Conservation (phyloP, 2,888 invertebrate species). For the Pyrocoelia pectoralis region DNA sequence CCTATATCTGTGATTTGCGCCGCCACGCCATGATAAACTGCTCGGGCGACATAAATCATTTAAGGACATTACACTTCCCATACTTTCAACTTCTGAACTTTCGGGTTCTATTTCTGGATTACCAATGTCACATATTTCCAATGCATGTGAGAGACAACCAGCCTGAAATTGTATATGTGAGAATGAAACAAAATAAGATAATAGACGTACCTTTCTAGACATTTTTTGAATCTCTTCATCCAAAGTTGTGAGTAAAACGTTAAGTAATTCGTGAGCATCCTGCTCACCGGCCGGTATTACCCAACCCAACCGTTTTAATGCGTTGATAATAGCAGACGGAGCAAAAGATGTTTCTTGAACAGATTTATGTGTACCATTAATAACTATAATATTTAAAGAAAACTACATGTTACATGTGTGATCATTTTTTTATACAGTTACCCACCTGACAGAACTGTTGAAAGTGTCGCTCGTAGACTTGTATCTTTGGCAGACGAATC, state of each 20-base stretch:
- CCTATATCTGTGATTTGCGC: slow-evolving; percentile 52
- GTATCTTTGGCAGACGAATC: slow-evolving; percentile 70
- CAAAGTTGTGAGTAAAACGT: slow-evolving; percentile 86
- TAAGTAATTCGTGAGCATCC: slow-evolving; percentile 93
- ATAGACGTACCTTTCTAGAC: slow-evolving; percentile 63
- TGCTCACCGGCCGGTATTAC: slow-evolving; percentile 89
- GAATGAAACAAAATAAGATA: neutral
- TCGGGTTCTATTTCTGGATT: slow-evolving; percentile 58
- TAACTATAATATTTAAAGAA: slow-evolving; percentile 63
- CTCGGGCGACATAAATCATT: slow-evolving; percentile 57
- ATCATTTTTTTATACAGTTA: slow-evolving; percentile 47
- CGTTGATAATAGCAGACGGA: slow-evolving; percentile 75
- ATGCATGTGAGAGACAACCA: slow-evolving; percentile 80
- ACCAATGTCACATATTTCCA: slow-evolving; percentile 64
- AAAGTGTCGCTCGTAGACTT: slow-evolving; percentile 76
- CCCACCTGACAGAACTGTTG: slow-evolving; percentile 77
- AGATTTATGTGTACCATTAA: slow-evolving; percentile 76
- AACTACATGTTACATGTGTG: too few species aligned
- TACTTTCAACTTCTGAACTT: slow-evolving; percentile 48
- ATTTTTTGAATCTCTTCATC: slow-evolving; percentile 82
- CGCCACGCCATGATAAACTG: slow-evolving; percentile 53
- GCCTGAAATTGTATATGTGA: slow-evolving; percentile 55
- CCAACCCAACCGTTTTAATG: slow-evolving; percentile 82
- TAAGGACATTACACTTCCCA: slow-evolving; percentile 57
- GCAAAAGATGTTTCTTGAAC: slow-evolving; percentile 69